phyloP scores from a whole-genome alignment of 2,797 vertebrate genomes.

The Eidolon dupreanum region DNA sequence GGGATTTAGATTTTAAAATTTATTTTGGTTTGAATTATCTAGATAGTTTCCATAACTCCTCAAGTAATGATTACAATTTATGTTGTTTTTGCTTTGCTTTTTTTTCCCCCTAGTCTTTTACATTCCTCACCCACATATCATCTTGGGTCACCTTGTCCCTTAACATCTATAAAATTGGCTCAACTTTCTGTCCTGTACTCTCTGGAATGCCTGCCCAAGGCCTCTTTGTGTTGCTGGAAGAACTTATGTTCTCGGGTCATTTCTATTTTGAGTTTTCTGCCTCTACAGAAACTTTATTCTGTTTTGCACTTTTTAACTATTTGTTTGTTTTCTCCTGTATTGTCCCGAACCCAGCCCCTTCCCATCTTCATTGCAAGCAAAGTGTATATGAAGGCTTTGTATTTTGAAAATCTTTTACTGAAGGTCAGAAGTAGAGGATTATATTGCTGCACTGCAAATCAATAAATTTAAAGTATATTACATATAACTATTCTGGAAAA shows the following conservation, averaged over 20 bases:
- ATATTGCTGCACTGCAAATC: neutral
- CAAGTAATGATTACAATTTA: neutral
- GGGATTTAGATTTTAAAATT: neutral
- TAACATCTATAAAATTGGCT: neutral
- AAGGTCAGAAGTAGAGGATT: neutral
- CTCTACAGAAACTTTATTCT: neutral
- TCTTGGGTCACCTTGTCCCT: neutral
- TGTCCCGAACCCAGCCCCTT: neutral
- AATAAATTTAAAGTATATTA: neutral
- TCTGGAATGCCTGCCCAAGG: neutral
- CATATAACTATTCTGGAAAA: neutral
- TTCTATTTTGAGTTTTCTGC: slow-evolving; percentile 7
- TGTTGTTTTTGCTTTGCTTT: neutral
- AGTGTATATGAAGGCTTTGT: neutral
- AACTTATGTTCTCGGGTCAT: neutral
- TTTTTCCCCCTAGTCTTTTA: neutral
- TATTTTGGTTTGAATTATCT: neutral
- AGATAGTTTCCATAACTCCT: neutral
- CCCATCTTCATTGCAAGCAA: neutral
- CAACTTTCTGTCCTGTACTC: neutral
- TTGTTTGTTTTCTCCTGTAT: neutral
- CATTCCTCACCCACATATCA: neutral
- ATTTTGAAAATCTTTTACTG: neutral
- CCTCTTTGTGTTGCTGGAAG: neutral
- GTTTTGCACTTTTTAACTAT: neutral